phyloP scores from a whole-genome alignment of 2,113 vertebrate genomes.

The Antechinus flavipes region DNA sequence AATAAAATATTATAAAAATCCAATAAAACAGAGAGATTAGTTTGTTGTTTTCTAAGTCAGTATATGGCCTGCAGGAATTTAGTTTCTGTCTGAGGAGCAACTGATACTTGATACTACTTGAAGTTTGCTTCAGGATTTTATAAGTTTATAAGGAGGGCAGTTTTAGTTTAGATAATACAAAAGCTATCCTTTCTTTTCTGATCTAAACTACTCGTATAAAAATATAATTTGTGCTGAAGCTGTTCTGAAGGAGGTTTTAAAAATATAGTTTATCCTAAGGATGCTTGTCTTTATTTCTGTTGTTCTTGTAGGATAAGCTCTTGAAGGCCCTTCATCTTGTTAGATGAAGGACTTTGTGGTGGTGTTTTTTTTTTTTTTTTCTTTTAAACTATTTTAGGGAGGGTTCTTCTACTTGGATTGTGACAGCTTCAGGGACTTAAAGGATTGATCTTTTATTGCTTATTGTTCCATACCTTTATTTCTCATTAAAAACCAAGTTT shows the following conservation, averaged over 20 bases:
- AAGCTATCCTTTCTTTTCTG: not conserved
- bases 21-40: not conserved
- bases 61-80: not conserved
- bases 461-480: not conserved
- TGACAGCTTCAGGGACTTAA: not conserved
- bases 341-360: not conserved
- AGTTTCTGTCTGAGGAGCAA: not conserved
- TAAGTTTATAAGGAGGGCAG: not conserved
- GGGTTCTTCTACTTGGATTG: not conserved
- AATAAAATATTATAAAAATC: not conserved
- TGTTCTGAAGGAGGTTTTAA: slow-evolving; percentile 8
- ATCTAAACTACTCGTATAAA: not conserved
- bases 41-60: not conserved
- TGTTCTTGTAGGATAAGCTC: not conserved
- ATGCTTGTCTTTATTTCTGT: slow-evolving; percentile 18
- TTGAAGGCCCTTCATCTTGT: not conserved
- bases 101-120: not conserved
- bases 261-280: not conserved
- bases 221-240: slow-evolving; percentile 23
- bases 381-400: not conserved
- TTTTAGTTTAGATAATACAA: slow-evolving; percentile 3
- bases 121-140: not conserved
- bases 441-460: not conserved
- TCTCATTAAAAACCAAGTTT: not conserved
- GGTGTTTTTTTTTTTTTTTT: not conserved